Base-by-base conservation (phyloP, 2,888 invertebrate species). In the Drosophila colorata region DNA sequence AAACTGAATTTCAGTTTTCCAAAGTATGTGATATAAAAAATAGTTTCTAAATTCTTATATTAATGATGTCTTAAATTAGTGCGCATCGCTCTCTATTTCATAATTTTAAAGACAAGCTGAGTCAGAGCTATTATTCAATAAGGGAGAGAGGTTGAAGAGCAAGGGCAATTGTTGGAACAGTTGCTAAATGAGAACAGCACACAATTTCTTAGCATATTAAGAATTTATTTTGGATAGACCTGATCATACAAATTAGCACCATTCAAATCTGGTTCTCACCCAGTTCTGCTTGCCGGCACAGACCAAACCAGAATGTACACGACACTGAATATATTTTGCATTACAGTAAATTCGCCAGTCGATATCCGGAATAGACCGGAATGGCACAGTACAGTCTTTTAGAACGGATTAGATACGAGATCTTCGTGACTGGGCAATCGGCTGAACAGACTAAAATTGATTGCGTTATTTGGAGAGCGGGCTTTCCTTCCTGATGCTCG, bases 181-280 rank as follows among this genome's bases (percentile, higher is more conserved):
- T 49, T 65, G 76, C 75, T 80, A 83, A 84, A 73, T 68, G 70
- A 60, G 74, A 55, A 60, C 78, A 51, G 33, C 78, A 77, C 51
- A 61, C 58, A 73, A 58, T 67, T 74, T 53, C 68, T 84, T 84
- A 86, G 79, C 80, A 60, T 53, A 56, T 71, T 35, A 48, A 28
- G 37, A 38, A 33, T 44, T 56, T 35, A 9, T 16, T 58, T 51
- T 40, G 66, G 47, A 8, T 44, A 46, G 75, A 70, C 44, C 60
- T 57, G 63, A 76, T 69, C 61, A 76, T 43, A 49, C 33, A 35
- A 78, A 87, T 84, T 84, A 77, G 49, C 87, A 67, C 61, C 23
- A 67, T 52, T 57, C n/a, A 14, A 41, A 73, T 61, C 76, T 78
- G 80, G 83, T 70, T 78, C 51, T 46, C 38, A 57, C 31, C 49